These are phyloP conservation scores for Listrodromus nycthemerus DNA, from an alignment of 2,888 invertebrate genomes.

Conservation along the genomic window DNA sequence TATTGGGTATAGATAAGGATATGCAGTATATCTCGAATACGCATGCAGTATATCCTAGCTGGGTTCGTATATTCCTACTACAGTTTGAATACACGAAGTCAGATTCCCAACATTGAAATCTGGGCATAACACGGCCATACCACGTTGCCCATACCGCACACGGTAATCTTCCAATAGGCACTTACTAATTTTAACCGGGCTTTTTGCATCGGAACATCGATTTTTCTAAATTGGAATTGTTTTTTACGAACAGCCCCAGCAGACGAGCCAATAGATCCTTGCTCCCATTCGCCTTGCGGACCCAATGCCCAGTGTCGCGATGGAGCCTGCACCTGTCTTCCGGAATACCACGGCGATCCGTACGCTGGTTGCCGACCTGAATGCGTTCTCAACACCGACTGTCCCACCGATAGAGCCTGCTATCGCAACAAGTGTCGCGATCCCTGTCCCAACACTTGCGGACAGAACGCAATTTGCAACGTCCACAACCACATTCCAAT, in stretches of 20 bases:
- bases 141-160: too few species aligned
- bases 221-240: neutral
- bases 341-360: constrained; percentile 90
- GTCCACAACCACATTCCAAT: constrained; percentile 84
- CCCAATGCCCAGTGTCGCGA: constrained; percentile 91
- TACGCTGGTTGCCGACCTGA: constrained; percentile 91
- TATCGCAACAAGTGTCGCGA: constrained; percentile 91
- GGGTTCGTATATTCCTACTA: too few species aligned
- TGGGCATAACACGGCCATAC: too few species aligned
- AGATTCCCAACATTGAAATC: too few species aligned
- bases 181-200: neutral
- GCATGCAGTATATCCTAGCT: too few species aligned
- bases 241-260: constrained; percentile 92
- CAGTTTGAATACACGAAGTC: too few species aligned
- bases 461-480: constrained; percentile 86
- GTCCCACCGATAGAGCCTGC: constrained; percentile 90
- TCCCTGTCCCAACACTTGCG: constrained; percentile 91
- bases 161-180: too few species aligned
- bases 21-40: too few species aligned
- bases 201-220: neutral
- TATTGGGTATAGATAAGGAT: too few species aligned
- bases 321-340: constrained; percentile 91
- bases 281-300: constrained; percentile 90
- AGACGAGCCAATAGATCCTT: constrained; percentile 89
- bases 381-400: constrained; percentile 92